Base-by-base conservation (phyloP, 2,113 vertebrate genomes). In the Clarias macrocephalus region DNA sequence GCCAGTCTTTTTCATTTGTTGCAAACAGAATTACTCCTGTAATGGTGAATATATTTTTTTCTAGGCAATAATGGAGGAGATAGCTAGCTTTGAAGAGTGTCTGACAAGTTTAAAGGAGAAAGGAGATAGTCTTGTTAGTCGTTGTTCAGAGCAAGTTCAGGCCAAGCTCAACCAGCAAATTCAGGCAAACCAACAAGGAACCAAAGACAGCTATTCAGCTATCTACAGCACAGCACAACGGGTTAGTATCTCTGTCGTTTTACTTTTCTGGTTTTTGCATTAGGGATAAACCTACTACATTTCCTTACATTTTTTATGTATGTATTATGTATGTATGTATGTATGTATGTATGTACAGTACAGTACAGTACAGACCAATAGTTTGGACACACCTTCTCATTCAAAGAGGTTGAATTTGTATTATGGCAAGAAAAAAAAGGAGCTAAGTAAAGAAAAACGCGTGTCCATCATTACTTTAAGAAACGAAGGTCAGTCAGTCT, bases 1-100 rank as follows among this genome's bases (percentile, higher is more conserved):
- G 79, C 21, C 5, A 37, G 57, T 30, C 30, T 77, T 59, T 59
- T 10, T 5, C 8, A 48, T 48, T 48, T 59, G 18, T 18, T 21
- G n/a, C 59, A 25, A 33, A 70, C 6, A 68, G 23, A 56, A 28
- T 56, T 68, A 56, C 63, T 19, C 30, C 42, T 33, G 30, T 63
- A 54, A 82, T 30, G 5, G 19, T 75, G 7, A 62, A 62, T 4
- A 9, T 52, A 13, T 79, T 80, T 66, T 52, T 80, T 79, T 77
- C 9, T 90, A 99, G 98, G 97, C 97, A 88, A 96, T 97, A 89
- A 99, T 99, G 98, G 98, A 99, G 94, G 98, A 99, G 93, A 97
- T 99, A 84, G 95, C 96, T 48, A 95, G 96, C 48, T 99, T 99
- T 93, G 97, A 99, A 96, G 97, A 98, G 77, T 96, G 96, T 82